phyloP scores from a whole-genome alignment of 2,888 invertebrate species.

The Epicampocera succincta region DNA sequence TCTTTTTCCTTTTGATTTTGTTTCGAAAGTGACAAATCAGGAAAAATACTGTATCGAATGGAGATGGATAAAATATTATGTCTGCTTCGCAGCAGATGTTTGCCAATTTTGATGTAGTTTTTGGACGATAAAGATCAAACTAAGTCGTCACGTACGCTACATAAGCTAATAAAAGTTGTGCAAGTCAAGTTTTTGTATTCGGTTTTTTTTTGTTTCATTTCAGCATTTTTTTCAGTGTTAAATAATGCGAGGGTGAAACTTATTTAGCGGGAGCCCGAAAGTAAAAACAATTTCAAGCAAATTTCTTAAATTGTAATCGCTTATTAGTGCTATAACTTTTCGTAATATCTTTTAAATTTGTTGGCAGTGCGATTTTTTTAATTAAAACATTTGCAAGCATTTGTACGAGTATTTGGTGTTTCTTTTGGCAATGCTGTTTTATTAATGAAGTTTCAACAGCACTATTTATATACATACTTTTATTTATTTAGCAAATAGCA shows the following conservation, averaged over 20 bases:
- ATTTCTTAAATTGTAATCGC: no score
- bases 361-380: no score
- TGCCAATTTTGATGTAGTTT: not conserved
- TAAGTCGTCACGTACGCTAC: slow-evolving; percentile 1
- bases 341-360: no score
- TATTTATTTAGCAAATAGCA: no score
- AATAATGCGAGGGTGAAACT: not conserved
- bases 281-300: no score
- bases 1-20: slow-evolving; percentile 11
- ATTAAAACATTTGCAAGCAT: no score
- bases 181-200: not conserved
- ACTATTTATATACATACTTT: no score
- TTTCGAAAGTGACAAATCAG: slow-evolving; percentile 39
- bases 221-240: not conserved
- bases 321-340: no score
- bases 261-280: no score
- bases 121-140: not conserved
- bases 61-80: slow-evolving; percentile 1
- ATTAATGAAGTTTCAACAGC: no score
- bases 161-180: slow-evolving; percentile 15
- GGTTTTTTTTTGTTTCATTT: not conserved
- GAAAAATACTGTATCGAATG: slow-evolving; percentile 15
- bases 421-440: no score
- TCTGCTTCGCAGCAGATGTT: slow-evolving; percentile 41
- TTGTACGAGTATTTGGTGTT: no score